A percentile compares a stretch with the other conserved stretches of the same genome.
phyloP scores from a whole-genome alignment of 2,797 vertebrate species.

The Yasuhikotakia modesta region DNA sequence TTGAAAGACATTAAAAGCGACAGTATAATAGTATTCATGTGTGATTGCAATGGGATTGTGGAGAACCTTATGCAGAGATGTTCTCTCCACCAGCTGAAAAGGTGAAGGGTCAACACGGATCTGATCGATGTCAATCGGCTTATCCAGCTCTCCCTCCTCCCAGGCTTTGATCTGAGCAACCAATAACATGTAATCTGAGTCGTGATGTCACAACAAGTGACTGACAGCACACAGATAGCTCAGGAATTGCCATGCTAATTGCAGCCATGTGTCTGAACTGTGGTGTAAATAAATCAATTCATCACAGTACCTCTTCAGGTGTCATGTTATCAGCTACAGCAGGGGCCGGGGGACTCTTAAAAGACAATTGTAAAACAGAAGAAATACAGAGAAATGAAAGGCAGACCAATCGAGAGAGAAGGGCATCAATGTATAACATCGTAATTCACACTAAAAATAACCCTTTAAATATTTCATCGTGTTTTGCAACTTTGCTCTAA shows the following conservation, averaged over 20 bases:
- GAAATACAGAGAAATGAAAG: neutral
- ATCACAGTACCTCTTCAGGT: conserved; percentile 83
- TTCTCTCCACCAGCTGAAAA: conserved; percentile 96
- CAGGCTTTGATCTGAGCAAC: conserved; percentile 88
- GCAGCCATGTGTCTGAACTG: conserved; percentile 18
- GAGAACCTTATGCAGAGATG: conserved; percentile 92
- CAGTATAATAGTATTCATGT: conserved; percentile 6
- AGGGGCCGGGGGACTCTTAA: conserved; percentile 56
- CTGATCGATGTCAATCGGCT: conserved; percentile 87
- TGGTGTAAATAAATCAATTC: conserved; percentile 44
- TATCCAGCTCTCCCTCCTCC: conserved; percentile 89
- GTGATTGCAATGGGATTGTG: conserved; percentile 10
- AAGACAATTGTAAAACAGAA: neutral
- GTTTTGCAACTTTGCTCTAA: conserved; percentile 20
- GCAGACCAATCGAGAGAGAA: neutral
- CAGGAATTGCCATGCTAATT: conserved; percentile 12
- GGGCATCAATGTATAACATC: conserved; percentile 24
- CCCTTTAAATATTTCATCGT: conserved; percentile 23
- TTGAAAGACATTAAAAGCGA: neutral
- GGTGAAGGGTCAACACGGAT: conserved; percentile 94
- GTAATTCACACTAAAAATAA: conserved; percentile 48
- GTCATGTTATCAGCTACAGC: conserved; percentile 84
- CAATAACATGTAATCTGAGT: conserved; percentile 48
- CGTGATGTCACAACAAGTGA: conserved; percentile 24
- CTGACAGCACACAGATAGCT: conserved; percentile 21